phyloP scores from a whole-genome alignment of 2,888 invertebrate species.

The Drosophila lacicola region DNA sequence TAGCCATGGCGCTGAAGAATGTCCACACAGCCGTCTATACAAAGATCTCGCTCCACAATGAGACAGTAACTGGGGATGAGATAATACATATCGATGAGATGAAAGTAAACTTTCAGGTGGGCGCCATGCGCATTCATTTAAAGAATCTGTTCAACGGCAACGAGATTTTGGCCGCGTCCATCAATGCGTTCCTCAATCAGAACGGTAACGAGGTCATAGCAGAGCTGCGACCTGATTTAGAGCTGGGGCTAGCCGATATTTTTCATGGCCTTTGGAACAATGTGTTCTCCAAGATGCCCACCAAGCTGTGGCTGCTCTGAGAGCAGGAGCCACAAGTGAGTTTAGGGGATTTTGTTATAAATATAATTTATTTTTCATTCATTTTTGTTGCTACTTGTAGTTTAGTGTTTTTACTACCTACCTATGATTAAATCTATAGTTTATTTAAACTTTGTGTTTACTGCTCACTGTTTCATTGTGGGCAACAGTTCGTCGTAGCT shows the following conservation, averaged over 20 bases:
- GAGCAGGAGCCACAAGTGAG: background rate
- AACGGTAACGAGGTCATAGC: conserved; percentile 87
- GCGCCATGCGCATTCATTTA: conserved; percentile 86
- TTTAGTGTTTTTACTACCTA: conserved; percentile 35
- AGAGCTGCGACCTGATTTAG: conserved; percentile 87
- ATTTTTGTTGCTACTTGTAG: conserved; percentile 25
- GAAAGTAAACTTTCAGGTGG: conserved; percentile 87
- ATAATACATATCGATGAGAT: conserved; percentile 86
- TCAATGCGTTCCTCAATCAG: conserved; percentile 87
- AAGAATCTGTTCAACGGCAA: conserved; percentile 88
- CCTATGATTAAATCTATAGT: conserved; percentile 44
- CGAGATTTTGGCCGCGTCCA: conserved; percentile 87
- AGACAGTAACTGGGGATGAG: conserved; percentile 84
- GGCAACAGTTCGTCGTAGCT: conserved; percentile 87
- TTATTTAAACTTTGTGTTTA: conserved; percentile 13
- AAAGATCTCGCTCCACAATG: conserved; percentile 85
- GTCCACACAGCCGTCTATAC: conserved; percentile 86
- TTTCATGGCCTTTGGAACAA: conserved; percentile 87
- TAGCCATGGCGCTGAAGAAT: conserved; percentile 86
- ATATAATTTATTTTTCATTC: conserved; percentile 63
- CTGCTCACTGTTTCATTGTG: conserved; percentile 37
- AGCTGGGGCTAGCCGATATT: conserved; percentile 86
- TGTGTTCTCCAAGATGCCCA: conserved; percentile 87
- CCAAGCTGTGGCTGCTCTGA: conserved; percentile 86
- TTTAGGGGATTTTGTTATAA: conserved; percentile 40